Conservation (phyloP, 2,113 vertebrate genomes). For the Sylvicapra grimmia region DNA sequence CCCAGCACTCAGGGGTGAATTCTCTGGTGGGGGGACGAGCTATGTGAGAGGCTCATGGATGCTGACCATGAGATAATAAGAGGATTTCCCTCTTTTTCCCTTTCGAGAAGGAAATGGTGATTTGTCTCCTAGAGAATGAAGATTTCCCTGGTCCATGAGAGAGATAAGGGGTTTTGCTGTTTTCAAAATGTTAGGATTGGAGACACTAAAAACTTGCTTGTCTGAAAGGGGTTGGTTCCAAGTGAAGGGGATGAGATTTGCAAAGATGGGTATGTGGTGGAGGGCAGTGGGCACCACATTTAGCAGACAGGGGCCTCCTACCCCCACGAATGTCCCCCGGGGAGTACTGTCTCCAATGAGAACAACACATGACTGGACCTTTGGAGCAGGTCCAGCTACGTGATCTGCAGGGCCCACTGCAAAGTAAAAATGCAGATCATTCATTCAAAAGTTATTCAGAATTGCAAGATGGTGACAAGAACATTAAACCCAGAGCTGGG, state of each 20-base stretch:
- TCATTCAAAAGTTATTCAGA: not conserved
- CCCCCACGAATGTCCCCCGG: accelerated
- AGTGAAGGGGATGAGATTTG: not conserved
- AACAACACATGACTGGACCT: not conserved
- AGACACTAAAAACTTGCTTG: not conserved
- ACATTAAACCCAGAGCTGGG: no score
- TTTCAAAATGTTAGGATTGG: not conserved
- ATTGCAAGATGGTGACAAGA: not conserved
- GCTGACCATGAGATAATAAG: not conserved
- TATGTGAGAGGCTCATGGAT: not conserved
- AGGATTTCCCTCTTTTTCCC: not conserved
- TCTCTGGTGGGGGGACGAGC: not conserved
- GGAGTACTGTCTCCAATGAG: not conserved
- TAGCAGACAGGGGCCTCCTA: not conserved
- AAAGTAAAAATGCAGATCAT: not conserved
- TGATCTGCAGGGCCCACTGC: not conserved
- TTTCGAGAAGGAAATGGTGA: not conserved
- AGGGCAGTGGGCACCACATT: not conserved
- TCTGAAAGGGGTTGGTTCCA: not conserved
- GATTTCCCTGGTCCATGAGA: not conserved
- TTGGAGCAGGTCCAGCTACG: not conserved
- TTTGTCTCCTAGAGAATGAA: not conserved
- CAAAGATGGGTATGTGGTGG: not conserved
- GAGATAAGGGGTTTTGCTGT: not conserved
- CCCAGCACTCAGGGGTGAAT: not conserved